phyloP scores from a whole-genome alignment of 2,888 invertebrate species.

The Mimumesa dahlbomi region DNA sequence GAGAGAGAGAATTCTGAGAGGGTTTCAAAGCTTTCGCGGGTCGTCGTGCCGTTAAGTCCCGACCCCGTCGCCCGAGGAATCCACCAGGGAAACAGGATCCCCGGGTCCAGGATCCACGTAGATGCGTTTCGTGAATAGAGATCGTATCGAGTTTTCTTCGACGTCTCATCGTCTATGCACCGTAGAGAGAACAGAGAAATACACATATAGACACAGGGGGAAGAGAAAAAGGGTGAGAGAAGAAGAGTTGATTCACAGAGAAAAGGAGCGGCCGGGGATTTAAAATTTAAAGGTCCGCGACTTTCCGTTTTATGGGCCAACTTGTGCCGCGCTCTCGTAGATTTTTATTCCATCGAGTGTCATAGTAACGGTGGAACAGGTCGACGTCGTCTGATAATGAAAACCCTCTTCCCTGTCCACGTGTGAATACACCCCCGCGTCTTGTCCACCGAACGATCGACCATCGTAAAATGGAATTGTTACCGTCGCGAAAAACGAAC shows the following conservation, averaged over 20 bases:
- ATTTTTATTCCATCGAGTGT: constrained; percentile 30
- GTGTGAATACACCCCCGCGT: too few relatives aligned
- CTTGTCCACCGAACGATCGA: too few relatives aligned
- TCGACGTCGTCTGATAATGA: constrained; percentile 37
- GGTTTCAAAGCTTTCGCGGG: constrained; percentile 12
- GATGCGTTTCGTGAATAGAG: constrained; percentile 26
- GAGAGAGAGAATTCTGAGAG: too few relatives aligned
- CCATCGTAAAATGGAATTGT: too few relatives aligned
- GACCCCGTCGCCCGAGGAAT: constrained; percentile 12
- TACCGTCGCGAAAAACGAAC: too few relatives aligned
- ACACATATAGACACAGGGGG: too few relatives aligned
- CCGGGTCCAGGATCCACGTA: neutral
- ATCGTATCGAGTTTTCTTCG: constrained; percentile 13
- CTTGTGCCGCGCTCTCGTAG: constrained; percentile 3
- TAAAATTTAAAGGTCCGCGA: constrained; percentile 30
- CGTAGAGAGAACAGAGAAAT: too few relatives aligned
- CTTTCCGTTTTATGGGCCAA: constrained; percentile 19
- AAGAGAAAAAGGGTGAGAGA: neutral
- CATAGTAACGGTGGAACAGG: constrained; percentile 10
- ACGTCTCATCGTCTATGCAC: neutral
- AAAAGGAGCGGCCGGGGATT: constrained; percentile 17
- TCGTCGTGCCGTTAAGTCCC: constrained; percentile 5
- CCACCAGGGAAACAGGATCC: constrained; percentile 20
- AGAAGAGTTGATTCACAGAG: constrained; percentile 19
- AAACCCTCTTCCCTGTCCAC: constrained; percentile 21